Base-by-base conservation (phyloP, 1,140 invertebrate genomes). In the Tyrophagus putrescentiae region DNA sequence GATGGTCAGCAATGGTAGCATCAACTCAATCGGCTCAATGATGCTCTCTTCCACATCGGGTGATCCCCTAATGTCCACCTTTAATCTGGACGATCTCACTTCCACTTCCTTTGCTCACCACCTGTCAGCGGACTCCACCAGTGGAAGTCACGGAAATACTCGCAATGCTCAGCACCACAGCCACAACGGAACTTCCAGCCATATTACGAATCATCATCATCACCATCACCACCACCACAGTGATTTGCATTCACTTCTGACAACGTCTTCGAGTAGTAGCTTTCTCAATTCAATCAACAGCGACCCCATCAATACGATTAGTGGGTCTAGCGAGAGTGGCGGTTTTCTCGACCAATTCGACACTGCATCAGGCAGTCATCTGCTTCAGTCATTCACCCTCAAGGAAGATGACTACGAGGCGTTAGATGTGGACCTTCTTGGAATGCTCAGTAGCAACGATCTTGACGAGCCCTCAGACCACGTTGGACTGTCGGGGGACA, bases 281-380 rank as follows among this genome's bases (percentile, higher is more conserved):
- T 7, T 48, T 29, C 7, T 48, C 45, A 48, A 25, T 29, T 13
- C 6, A 13, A 48, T 48, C 45, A 7, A 48, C 23, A 13, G 7
- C 45, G 21, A 48, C 7, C 31, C 7, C 7, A 9, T 13, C 21
- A 39, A 39, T 39, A 13, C 36, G 36, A 39, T 13, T 39, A 21
- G 21, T 21, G 13, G 21, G 36, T 13, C 13, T 39, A 39, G 21
- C 36, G 21, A 39, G 13, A 39, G 36, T 21, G 21, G 21, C 36
- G 23, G 23, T 48, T 48, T 29, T 7, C 18, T 48, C 21, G 45
- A 48, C 31, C 45, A 48, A 48, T 48, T 48, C 45, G 45, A 48
- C 18, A 48, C 45, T 48, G 45, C 45, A 21, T 25, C 45, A 13
- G 31, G 45, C 31, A 25, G 45, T 48, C 45, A 48, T 25, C 31